Conservation (phyloP, 2,797 vertebrate species). For the Falco columbarius region DNA sequence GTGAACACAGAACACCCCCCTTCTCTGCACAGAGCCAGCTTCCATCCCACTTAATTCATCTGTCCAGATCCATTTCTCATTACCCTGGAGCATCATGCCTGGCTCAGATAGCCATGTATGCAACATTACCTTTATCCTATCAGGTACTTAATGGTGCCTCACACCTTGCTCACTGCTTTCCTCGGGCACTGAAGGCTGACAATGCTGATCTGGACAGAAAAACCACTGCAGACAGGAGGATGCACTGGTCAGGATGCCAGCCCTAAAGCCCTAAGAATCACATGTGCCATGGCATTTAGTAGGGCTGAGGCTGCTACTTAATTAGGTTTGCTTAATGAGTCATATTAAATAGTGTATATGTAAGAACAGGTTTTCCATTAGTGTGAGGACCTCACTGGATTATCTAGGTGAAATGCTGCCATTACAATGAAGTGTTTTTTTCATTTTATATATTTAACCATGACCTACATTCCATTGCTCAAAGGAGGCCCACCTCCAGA, state of each 20-base stretch:
- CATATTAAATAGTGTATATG: neutral
- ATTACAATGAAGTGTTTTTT: neutral
- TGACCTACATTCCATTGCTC: constrained; percentile 24
- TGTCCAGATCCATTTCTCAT: neutral
- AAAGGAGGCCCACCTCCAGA: neutral
- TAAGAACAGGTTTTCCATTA: constrained; percentile 1
- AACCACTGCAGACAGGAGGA: neutral
- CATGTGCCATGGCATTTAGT: neutral
- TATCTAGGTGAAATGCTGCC: constrained; percentile 22
- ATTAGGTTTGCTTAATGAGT: constrained; percentile 37
- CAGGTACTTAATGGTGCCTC: neutral
- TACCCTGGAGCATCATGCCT: fast-evolving
- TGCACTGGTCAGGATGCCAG: neutral
- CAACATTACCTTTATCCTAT: neutral
- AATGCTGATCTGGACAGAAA: neutral
- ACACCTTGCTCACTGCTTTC: neutral
- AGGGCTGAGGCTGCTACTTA: neutral
- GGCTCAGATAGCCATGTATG: neutral
- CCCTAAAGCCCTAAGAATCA: neutral
- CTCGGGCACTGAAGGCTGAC: neutral
- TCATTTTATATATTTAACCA: constrained; percentile 23
- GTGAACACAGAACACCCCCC: neutral
- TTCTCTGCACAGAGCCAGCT: neutral
- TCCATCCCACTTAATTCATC: neutral
- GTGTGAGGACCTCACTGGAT: neutral